Evolutionary conservation across 2,113 vertebrate genomes (phyloP), one percentile per base, ranked within the genome.

Genomic region (Numenius arquata): DNA sequence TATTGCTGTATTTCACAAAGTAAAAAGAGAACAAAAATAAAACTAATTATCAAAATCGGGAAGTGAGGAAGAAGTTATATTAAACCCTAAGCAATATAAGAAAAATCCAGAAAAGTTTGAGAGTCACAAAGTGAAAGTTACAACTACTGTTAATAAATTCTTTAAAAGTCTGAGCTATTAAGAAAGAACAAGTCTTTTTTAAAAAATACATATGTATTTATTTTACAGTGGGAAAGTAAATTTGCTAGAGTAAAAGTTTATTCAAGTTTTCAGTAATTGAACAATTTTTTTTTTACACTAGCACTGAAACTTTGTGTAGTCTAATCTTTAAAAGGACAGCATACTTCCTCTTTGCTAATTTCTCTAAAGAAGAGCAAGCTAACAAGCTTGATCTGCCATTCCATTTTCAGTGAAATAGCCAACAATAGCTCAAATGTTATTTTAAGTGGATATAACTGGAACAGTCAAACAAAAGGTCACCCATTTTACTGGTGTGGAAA

Each of bases 401-500:
- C 84, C 83, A 61, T 67, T 89, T 73, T 75, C 84, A 79, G 29
- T 36, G 73, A 92, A 96, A 94, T 43, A 72, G 65, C 82, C 85
- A 95, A 90, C 96, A 96, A 96, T 90, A 96, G 95, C 90, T 89
- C 86, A 84, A 90, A 78, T 45, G 90, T 97, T 95, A 96, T 97
- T 96, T 96, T 94, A 93, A 75, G 90, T 84, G 90, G 87, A 87
- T 72, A 66, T 86, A 96, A 96, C 90, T 87, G 76, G 96, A 94
- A 94, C 96, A 94, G 90, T 90, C 90, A 94, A 74, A 95, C 76
- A 87, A 96, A 96, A 95, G 90, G 92, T 96, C 94, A 97, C 96
- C 94, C 79, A 96, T 85, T 96, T 96, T 91, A 82, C 92, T 78
- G 90, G 62, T 59, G 76, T 91, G 94, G 95, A 96, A 96, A 97